A percentile compares a stretch with the other conserved stretches of the same genome.
Evolutionary conservation across 2,888 invertebrate species (phyloP).

Genomic region (Coelinius sp.): DNA sequence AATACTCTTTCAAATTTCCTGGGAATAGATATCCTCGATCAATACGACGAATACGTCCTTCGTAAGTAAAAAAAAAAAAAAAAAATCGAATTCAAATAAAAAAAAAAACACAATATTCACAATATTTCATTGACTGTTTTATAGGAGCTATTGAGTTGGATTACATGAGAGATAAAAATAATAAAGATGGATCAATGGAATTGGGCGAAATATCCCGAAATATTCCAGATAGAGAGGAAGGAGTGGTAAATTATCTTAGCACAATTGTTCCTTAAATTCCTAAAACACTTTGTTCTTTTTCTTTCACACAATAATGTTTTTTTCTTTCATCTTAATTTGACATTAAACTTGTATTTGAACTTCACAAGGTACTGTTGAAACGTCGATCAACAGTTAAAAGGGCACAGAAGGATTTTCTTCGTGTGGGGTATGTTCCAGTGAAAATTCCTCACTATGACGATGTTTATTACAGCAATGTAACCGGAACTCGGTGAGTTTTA

Average conservation of each 20-base stretch:
- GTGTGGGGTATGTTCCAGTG: conserved; percentile 38
- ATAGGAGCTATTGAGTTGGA: conserved; percentile 40
- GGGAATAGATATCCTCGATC: conserved; percentile 72
- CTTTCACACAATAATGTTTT: not conserved
- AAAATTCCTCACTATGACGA: conserved; percentile 44
- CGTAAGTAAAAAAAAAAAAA: conserved; percentile 62
- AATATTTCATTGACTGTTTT: not conserved
- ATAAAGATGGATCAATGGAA: conserved; percentile 36
- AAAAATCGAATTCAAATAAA: not conserved
- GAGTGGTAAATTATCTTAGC: conserved; percentile 39
- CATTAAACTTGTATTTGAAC: not conserved
- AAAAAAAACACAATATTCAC: not conserved
- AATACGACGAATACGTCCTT: conserved; percentile 72
- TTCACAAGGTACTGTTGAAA: conserved; percentile 48
- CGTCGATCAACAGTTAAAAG: conserved; percentile 47
- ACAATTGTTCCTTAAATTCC: not conserved
- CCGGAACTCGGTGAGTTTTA: conserved; percentile 38
- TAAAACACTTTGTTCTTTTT: not conserved
- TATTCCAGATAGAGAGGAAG: conserved; percentile 12
- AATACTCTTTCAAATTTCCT: conserved; percentile 71
- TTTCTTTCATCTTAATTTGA: not conserved
- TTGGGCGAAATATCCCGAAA: conserved; percentile 9
- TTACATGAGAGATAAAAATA: conserved; percentile 16
- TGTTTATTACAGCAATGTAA: conserved; percentile 43
- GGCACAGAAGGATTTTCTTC: conserved; percentile 48